Evolutionary conservation across 1,140 invertebrate genomes (phyloP).

Genomic region (Elymnias hypermnestra): DNA sequence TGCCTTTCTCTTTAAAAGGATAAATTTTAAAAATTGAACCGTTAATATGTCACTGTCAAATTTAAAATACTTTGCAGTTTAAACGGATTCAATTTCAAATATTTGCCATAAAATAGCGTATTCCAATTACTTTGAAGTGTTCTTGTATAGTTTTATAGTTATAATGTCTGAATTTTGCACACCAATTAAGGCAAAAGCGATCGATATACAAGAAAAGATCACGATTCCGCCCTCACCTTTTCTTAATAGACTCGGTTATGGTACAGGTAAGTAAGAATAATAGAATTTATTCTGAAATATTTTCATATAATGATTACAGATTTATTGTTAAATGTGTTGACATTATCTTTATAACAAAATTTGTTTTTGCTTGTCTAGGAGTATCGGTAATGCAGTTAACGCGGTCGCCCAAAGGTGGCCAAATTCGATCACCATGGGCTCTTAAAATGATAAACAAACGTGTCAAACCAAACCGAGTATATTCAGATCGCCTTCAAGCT

Average conservation of each 20-base stretch:
- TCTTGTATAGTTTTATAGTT: no score
- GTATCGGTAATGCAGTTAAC: conserved; percentile 86
- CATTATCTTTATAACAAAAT: no score
- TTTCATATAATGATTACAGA: no score
- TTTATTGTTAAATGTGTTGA: no score
- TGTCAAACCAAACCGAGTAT: conserved; percentile 60
- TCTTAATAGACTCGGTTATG: conserved; percentile 83
- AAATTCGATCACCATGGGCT: conserved; percentile 87
- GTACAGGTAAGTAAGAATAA: conserved; percentile 86
- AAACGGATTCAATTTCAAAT: no score
- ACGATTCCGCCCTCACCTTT: conserved; percentile 81
- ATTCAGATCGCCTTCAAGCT: conserved; percentile 77
- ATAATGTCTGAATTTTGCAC: conserved; percentile 58
- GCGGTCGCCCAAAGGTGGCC: conserved; percentile 80
- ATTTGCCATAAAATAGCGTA: no score
- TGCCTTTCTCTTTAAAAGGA: no score
- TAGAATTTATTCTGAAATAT: no score
- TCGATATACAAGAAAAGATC: conserved; percentile 40
- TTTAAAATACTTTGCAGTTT: no score
- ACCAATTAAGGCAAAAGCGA: conserved; percentile 45
- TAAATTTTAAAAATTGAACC: neutral
- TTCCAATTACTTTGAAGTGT: no score
- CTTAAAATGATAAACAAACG: conserved; percentile 82
- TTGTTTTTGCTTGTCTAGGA: conserved; percentile 74
- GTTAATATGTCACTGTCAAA: neutral